Conservation (phyloP, 2,797 vertebrate genomes). For the Sorex maritimensis region DNA sequence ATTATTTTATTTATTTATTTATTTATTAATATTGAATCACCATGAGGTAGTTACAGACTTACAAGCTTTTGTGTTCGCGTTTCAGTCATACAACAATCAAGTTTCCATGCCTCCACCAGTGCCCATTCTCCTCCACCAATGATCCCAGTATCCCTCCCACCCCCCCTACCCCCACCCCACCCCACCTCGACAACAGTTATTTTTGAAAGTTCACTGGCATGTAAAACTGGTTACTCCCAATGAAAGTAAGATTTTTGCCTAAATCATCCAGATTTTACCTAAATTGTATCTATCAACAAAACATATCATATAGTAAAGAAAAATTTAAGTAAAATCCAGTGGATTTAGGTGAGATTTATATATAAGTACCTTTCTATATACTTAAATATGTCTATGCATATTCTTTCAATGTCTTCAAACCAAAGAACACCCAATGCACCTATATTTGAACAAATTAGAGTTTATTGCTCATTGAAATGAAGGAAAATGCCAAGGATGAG, state of each 20-base stretch:
- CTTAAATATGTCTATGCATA: neutral
- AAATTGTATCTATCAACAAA: neutral
- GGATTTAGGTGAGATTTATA: neutral
- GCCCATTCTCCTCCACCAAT: too few relatives aligned
- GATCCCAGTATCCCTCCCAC: too few relatives aligned
- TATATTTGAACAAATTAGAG: neutral
- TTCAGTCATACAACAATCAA: too few relatives aligned
- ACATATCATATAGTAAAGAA: neutral
- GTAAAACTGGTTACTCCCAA: neutral
- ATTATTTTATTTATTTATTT: too few relatives aligned
- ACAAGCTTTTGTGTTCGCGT: too few relatives aligned
- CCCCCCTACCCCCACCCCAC: too few relatives aligned
- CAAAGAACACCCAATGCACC: neutral
- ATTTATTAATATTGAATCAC: too few relatives aligned
- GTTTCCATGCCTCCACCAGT: too few relatives aligned
- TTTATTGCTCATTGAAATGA: neutral
- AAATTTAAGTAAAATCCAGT: neutral
- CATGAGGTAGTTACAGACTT: too few relatives aligned
- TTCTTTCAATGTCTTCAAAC: neutral
- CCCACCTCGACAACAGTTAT: neutral
- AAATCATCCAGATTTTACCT: neutral
- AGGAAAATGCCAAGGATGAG: neutral
- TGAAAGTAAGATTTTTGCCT: constrained; percentile 5
- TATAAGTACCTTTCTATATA: neutral
- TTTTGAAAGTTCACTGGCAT: neutral